Evolutionary conservation across 2,113 vertebrate species (phyloP), one percentile per base, ranked within the genome.

Genomic region (Hippocampus comes): DNA sequence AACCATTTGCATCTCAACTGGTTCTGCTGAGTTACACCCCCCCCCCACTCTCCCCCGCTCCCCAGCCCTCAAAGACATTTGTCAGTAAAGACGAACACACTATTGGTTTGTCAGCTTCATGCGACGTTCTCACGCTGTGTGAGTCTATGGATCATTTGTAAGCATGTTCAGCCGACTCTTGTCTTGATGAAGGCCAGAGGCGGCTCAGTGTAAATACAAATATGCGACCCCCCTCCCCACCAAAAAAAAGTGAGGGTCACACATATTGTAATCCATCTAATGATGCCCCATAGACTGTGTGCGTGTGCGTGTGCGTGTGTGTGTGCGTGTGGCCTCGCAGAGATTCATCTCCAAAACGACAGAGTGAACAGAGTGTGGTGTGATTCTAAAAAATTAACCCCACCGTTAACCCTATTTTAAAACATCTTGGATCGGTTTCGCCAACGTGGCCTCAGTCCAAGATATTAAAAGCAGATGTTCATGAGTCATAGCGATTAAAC

Each of bases 181-280:
- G 82, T 85, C 68, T 49, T 87, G 86, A 91, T 86, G 42, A 64
- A 80, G 72, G 69, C 86, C 89, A 88, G 90, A 89, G 78, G 78
- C 71, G 73, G 11, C 61, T 1, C 57, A 77, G 74, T 72, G 76
- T 83, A 86, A 84, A 87, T 84, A 86, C 30, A 78, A 82, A 77
- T 34, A 61, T 65, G 76, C 70, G 71, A 65, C 82, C 86, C 85
- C 72, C 76, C 78, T 6, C 30, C 30, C 30, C 30, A 4, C 17
- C 9, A 21, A 9, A 53, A 9, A 53, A 53, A 53, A 63, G 11
- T 43, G 15, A 57, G 30, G 74, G 83, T 80, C 73, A 63, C 63
- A 76, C 71, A 82, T 76, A 82, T 80, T 73, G 80, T 60, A 43
- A 61, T 83, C 34, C 27, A 34, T 61, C 63, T 60, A 67, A 68